A percentile compares a stretch with the other conserved stretches of the same genome.
Conservation (phyloP, 2,888 invertebrate genomes). For the Marasmarcha lunaedactyla region DNA sequence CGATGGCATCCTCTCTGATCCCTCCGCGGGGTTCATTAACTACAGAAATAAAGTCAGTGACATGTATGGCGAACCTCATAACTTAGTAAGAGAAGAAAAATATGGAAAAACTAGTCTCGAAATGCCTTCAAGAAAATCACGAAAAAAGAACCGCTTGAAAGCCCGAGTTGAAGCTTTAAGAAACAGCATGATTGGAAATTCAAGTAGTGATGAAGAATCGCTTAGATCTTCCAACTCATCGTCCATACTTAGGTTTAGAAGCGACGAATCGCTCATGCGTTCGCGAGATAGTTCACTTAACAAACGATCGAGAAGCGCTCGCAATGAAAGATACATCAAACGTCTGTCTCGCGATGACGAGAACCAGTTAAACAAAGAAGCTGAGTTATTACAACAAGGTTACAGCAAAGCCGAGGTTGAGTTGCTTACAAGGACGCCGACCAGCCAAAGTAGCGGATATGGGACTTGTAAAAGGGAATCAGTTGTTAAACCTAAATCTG, state of each 20-base stretch:
- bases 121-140: slow-evolving; percentile 60
- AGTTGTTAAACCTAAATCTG: slow-evolving; percentile 53
- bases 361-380: slow-evolving; percentile 65
- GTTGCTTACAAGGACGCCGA: slow-evolving; percentile 63
- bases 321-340: slow-evolving; percentile 85
- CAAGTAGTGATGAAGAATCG: slow-evolving; percentile 81
- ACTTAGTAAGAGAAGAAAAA: slow-evolving; percentile 43
- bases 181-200: slow-evolving; percentile 71
- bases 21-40: slow-evolving; percentile 61
- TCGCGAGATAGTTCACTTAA: slow-evolving; percentile 71
- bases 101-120: slow-evolving; percentile 62
- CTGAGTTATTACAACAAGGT: slow-evolving; percentile 59
- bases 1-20: slow-evolving; percentile 71
- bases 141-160: slow-evolving; percentile 70
- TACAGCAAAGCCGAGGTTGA: slow-evolving; percentile 66
- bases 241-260: slow-evolving; percentile 75
- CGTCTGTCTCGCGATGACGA: slow-evolving; percentile 80
- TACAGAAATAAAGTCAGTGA: slow-evolving; percentile 49
- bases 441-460: slow-evolving; percentile 61
- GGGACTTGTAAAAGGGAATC: slow-evolving; percentile 59
- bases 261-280: slow-evolving; percentile 76
- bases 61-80: slow-evolving; percentile 42
- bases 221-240: slow-evolving; percentile 74
- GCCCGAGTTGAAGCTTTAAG: slow-evolving; percentile 76
- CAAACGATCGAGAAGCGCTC: slow-evolving; percentile 77